These are phyloP conservation scores for Masnerella sp. DNA, from an alignment of 2,888 invertebrate genomes.

Conservation along the genomic window DNA sequence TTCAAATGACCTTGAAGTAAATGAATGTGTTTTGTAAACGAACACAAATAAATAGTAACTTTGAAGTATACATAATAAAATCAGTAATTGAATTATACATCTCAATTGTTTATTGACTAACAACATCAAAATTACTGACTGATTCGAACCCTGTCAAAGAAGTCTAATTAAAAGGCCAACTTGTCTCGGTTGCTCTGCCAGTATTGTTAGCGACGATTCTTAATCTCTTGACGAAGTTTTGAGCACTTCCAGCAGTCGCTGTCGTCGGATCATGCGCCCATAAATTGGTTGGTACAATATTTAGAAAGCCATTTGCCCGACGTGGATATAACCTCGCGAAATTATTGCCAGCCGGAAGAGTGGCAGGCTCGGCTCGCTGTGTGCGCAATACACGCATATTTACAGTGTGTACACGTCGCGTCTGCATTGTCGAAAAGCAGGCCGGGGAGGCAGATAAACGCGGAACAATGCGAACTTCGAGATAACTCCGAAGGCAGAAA, in stretches of 20 bases:
- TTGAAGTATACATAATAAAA: too few species aligned
- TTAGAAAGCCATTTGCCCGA: constrained; percentile 66
- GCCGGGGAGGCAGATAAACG: constrained; percentile 62
- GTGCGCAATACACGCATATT: constrained; percentile 48
- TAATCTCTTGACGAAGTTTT: constrained; percentile 59
- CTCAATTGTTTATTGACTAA: too few species aligned
- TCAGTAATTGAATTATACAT: too few species aligned
- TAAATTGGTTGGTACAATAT: constrained; percentile 66
- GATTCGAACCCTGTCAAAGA: constrained; percentile 19
- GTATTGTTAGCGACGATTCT: constrained; percentile 57
- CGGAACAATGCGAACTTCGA: constrained; percentile 75
- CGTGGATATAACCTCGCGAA: constrained; percentile 64
- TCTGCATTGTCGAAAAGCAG: constrained; percentile 50
- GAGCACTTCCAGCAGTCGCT: constrained; percentile 50
- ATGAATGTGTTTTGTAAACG: too few species aligned
- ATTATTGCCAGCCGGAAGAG: constrained; percentile 68
- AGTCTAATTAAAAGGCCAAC: constrained; percentile 60
- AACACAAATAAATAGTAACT: too few species aligned
- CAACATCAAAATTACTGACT: too few species aligned
- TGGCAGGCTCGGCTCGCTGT: constrained; percentile 64
- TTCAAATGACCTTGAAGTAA: too few species aligned
- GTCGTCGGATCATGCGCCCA: constrained; percentile 60
- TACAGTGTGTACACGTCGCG: constrained; percentile 53
- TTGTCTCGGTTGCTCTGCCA: constrained; percentile 45
- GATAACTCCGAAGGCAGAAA: constrained; percentile 73